Base-by-base conservation (phyloP, 2,888 invertebrate genomes). In the Agriotes lineatus region DNA sequence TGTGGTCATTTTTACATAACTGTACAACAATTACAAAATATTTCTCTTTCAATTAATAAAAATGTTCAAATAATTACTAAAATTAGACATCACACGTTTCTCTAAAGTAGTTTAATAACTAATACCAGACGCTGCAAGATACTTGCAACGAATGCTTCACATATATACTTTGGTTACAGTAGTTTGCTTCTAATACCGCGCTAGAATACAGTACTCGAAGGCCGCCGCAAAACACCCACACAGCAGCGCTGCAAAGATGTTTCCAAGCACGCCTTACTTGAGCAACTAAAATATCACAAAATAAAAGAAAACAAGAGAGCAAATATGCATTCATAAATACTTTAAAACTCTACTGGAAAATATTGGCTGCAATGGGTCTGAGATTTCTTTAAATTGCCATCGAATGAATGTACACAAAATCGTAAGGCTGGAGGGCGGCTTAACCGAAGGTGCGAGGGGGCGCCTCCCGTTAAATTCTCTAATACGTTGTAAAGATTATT, bases 151-250 rank as follows among this genome's bases (percentile, higher is more conserved):
- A 50, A 57, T 59, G 52, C 10, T 67, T 71, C 71, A 72, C 71
- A 76, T 73, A 72, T 75, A 75, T 75, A 75, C 77, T 77, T 77
- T 77, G 77, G 77, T 76, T 76, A 75, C 74, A 73, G 68, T 72
- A 71, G 75, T 71, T 68, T 68, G 68, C 68, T 59, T 69, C 63
- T 75, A 75, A 75, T 75, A 75, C 75, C 75, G 71, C 73, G 74
- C 70, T 71, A 72, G 64, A 72, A 75, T 75, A 75, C 74, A 71
- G 60, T 69, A 69, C 72, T 64, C 73, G 35, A 50, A 70, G 68
- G 67, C 50, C 22, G 45, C 7, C 37, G 57, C 30, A 18, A 61
- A 65, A 61, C 30, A 44, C 57, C 20, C 9, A n/a, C 48, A 56
- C 18, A 58, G 39, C 35, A 3, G 22, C 5, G 54, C 61, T 22